Conservation (phyloP, 2,113 vertebrate species). For the human region GRCh38 chr9:21693001-21693500, state of each 20-base stretch:
- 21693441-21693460: neutral
- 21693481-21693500: neutral
- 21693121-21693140: neutral
- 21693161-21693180: neutral
- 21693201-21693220: neutral
- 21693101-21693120: neutral
- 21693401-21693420: neutral
- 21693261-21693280: neutral
- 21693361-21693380: neutral
- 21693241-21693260: neutral
- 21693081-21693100: neutral
- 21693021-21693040: neutral
- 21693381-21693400: conserved; percentile 12
- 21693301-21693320: neutral
- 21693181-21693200: neutral
- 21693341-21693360: conserved; percentile 7
- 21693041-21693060: neutral
- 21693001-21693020: neutral
- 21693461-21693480: neutral
- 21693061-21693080: neutral
- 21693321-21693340: neutral
- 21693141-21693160: neutral
- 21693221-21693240: too few relatives aligned
- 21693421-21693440: neutral
- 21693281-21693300: neutral